Percentiles rank a stretch among this genome's conserved stretches.
Conservation (phyloP, 1,140 invertebrate genomes). For the Drosophila orena region DNA sequence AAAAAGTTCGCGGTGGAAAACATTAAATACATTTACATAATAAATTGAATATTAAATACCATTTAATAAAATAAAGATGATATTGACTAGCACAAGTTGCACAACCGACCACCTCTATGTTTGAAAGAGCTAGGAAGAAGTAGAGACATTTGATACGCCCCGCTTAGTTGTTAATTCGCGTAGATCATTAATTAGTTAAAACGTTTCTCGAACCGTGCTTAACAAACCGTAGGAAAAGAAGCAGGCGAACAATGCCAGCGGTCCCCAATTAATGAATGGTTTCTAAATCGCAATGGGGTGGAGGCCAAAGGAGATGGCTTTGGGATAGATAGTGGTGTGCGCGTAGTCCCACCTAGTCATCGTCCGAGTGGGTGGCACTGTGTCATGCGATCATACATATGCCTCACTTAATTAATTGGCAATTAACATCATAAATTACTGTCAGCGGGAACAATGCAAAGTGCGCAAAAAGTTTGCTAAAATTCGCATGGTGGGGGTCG, state of each 20-base stretch:
- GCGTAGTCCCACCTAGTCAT: slow-evolving; percentile 35
- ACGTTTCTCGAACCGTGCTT: slow-evolving; percentile 53
- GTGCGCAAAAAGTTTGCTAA: slow-evolving; percentile 23
- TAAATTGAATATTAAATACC: too few species aligned
- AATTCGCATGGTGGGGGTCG: slow-evolving; percentile 42
- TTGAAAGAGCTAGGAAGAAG: slow-evolving; percentile 2
- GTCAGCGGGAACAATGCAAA: slow-evolving; percentile 26
- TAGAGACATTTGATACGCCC: slow-evolving; percentile 58
- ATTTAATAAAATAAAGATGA: too few species aligned
- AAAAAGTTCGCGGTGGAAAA: too few species aligned
- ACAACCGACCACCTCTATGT: slow-evolving; percentile 9
- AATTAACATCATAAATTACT: slow-evolving; percentile 76
- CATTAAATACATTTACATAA: neutral
- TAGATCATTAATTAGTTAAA: slow-evolving; percentile 68
- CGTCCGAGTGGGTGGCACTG: slow-evolving; percentile 29
- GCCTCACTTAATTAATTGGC: slow-evolving; percentile 62
- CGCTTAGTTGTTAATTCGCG: slow-evolving; percentile 56
- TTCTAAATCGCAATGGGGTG: slow-evolving; percentile 47
- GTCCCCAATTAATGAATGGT: slow-evolving; percentile 69
- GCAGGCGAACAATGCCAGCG: slow-evolving; percentile 29
- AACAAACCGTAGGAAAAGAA: slow-evolving; percentile 56
- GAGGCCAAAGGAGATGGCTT: slow-evolving; percentile 43
- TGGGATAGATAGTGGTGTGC: slow-evolving; percentile 21
- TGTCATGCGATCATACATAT: slow-evolving; percentile 39
- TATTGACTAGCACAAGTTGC: neutral